Percentiles rank a stretch among this genome's conserved stretches.
Conservation (phyloP, 2,797 vertebrate genomes). For the Cirrhinus mrigala region DNA sequence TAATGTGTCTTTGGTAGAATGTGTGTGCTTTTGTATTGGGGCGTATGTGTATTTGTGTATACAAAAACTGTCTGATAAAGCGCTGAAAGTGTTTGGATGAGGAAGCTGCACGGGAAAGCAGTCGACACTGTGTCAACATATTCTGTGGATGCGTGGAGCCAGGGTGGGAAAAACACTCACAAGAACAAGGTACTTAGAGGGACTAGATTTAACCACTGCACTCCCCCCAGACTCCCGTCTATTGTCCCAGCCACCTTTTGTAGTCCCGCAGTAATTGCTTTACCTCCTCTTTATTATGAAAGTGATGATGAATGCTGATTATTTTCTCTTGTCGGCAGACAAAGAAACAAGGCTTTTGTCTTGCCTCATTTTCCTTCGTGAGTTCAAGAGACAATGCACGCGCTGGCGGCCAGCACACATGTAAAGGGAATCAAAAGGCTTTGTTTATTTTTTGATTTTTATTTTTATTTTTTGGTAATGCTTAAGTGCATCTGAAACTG, state of each 20-base stretch:
- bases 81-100: slow-evolving; percentile 49
- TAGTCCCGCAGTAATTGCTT: slow-evolving; percentile 65
- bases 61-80: slow-evolving; percentile 44
- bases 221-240: slow-evolving; percentile 62
- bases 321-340: slow-evolving; percentile 56
- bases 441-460: not conserved
- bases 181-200: slow-evolving; percentile 53
- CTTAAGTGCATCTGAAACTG: not conserved
- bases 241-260: slow-evolving; percentile 73
- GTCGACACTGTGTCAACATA: slow-evolving; percentile 74
- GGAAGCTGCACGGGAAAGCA: slow-evolving; percentile 72
- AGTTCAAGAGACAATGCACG: slow-evolving; percentile 40
- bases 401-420: not conserved
- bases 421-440: slow-evolving; percentile 42
- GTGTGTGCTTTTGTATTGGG: slow-evolving; percentile 16
- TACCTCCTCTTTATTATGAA: slow-evolving; percentile 67
- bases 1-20: not conserved
- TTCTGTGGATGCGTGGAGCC: slow-evolving; percentile 55
- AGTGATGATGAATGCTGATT: slow-evolving; percentile 53
- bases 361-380: slow-evolving; percentile 26
- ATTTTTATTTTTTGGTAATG: not conserved
- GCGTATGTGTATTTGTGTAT: slow-evolving; percentile 19
- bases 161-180: slow-evolving; percentile 51
- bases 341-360: slow-evolving; percentile 43
- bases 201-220: slow-evolving; percentile 57